Conservation (phyloP, 2,797 vertebrate species). For the Diplodus sargus region DNA sequence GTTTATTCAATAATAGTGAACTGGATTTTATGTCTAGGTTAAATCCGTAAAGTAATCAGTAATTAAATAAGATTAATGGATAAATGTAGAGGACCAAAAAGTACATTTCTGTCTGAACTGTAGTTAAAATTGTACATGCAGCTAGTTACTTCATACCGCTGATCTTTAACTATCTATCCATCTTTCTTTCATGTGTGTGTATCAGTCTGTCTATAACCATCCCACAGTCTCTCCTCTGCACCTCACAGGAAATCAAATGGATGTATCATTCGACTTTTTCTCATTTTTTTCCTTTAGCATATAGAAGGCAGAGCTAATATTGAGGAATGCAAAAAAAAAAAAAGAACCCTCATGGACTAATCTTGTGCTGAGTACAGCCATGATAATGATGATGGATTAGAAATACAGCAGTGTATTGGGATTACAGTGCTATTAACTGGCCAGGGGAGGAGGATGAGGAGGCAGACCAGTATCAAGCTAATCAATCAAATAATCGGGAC, state of each 20-base stretch:
- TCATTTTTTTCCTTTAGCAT: slow-evolving; percentile 42
- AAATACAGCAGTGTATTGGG: slow-evolving; percentile 84
- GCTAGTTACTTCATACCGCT: neutral
- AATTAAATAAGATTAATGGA: neutral
- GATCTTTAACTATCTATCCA: neutral
- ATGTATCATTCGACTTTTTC: slow-evolving; percentile 27
- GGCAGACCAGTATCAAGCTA: slow-evolving; percentile 83
- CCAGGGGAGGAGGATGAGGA: slow-evolving; percentile 77
- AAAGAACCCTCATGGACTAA: slow-evolving; percentile 74
- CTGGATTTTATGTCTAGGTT: neutral
- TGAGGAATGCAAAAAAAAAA: slow-evolving; percentile 69
- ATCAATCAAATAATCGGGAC: slow-evolving; percentile 89
- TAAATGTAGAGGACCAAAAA: neutral
- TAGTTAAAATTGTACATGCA: neutral
- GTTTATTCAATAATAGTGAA: neutral
- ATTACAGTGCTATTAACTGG: slow-evolving; percentile 85
- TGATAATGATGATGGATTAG: slow-evolving; percentile 86
- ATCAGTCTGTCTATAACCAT: slow-evolving; percentile 15
- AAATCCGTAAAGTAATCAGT: neutral
- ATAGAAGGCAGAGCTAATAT: slow-evolving; percentile 66
- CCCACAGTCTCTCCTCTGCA: neutral
- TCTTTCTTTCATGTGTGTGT: neutral
- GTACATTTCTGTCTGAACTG: neutral
- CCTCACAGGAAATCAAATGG: slow-evolving; percentile 30
- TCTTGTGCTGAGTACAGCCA: slow-evolving; percentile 82